These are phyloP conservation scores for Masticophis lateralis DNA, from an alignment of 2,797 vertebrate species.

Conservation along the genomic window DNA sequence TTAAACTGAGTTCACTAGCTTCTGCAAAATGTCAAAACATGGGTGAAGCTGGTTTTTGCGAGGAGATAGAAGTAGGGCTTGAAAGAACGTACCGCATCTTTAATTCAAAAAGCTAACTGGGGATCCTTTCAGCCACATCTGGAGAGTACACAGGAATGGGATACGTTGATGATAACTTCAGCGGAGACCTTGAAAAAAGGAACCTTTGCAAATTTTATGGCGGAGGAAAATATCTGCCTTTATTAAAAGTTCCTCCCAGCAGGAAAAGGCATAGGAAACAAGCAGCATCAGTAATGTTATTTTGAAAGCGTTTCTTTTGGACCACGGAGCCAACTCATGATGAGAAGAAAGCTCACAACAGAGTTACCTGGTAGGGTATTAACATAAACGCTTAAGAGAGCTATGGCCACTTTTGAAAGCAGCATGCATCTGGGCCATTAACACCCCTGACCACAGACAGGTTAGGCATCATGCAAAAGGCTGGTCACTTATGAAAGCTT, in stretches of 20 bases:
- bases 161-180: constrained; percentile 51
- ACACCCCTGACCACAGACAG: background rate
- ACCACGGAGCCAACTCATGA: constrained; percentile 65
- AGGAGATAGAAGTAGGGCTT: background rate
- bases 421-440: constrained; percentile 18
- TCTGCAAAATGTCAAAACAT: background rate
- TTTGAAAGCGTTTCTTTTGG: constrained; percentile 68
- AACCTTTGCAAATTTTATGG: constrained; percentile 61
- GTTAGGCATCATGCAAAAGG: background rate
- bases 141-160: constrained; percentile 20
- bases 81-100: background rate
- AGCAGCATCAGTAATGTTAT: constrained; percentile 64
- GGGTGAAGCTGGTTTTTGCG: background rate
- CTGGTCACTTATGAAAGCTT: background rate
- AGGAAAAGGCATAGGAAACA: constrained; percentile 63
- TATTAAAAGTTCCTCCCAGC: constrained; percentile 65
- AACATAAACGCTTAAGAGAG: constrained; percentile 56
- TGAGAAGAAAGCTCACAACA: constrained; percentile 64
- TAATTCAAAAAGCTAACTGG: background rate
- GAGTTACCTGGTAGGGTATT: constrained; percentile 60
- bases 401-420: background rate
- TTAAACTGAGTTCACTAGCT: background rate
- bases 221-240: constrained; percentile 56
- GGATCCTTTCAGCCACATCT: background rate
- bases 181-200: constrained; percentile 46